Evolutionary conservation across 2,888 invertebrate species (phyloP).

Genomic region (Cephus spinipes): DNA sequence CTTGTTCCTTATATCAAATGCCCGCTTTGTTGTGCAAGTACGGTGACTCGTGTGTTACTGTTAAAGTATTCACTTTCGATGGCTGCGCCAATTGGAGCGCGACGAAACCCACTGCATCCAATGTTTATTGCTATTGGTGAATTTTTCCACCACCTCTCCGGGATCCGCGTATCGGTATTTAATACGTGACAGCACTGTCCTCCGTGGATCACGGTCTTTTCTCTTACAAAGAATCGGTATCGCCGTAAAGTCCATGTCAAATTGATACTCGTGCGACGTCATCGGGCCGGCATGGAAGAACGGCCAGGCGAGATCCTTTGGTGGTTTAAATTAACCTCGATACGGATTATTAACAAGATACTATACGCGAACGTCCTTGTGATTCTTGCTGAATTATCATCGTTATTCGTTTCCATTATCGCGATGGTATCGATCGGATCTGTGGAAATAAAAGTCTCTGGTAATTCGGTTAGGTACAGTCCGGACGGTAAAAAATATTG

Average conservation of each 20-base stretch:
- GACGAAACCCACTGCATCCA: slow-evolving; percentile 30
- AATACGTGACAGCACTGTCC: not conserved
- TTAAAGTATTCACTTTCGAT: slow-evolving; percentile 43
- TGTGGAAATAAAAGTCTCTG: not conserved
- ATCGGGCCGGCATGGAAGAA: not conserved
- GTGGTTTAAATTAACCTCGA: not conserved
- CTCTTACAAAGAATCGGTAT: not conserved
- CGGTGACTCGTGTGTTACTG: slow-evolving; percentile 33
- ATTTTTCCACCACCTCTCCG: slow-evolving; percentile 9
- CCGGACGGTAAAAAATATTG: not conserved
- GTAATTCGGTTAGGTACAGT: not conserved
- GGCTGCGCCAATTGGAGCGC: slow-evolving; percentile 38
- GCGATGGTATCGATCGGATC: not conserved
- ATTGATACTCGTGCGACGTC: not conserved
- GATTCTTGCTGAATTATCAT: not conserved
- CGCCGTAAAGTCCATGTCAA: not conserved
- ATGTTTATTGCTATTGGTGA: slow-evolving; percentile 18
- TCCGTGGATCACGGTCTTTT: not conserved
- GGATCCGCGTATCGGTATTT: not conserved
- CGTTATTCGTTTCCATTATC: not conserved
- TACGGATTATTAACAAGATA: not conserved
- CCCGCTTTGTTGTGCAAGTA: slow-evolving; percentile 25
- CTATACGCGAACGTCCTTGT: not conserved
- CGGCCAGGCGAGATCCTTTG: not conserved
- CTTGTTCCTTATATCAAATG: not conserved